Conservation (phyloP, 2,888 invertebrate species). For the Acanthosoma haemorrhoidale region DNA sequence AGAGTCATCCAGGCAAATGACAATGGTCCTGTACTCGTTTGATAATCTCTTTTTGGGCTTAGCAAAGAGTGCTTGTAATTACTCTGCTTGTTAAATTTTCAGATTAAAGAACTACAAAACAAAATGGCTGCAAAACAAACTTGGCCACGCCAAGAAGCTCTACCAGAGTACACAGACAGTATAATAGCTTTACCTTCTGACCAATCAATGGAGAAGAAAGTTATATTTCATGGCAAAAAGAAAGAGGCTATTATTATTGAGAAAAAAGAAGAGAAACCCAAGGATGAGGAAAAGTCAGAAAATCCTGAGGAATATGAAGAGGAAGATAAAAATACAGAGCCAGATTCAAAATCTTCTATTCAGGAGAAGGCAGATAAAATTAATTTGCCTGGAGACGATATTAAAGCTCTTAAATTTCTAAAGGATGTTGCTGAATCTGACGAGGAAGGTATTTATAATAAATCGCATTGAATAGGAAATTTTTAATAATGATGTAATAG, state of each 20-base stretch:
- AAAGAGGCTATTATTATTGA: background rate
- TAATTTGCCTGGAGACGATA: background rate
- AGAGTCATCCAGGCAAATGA: no score
- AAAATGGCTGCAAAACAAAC: conserved; percentile 16
- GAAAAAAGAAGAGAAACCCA: conserved; percentile 2
- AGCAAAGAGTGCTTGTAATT: no score
- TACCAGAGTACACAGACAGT: conserved; percentile 16
- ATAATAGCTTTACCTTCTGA: background rate
- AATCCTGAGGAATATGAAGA: conserved; percentile 18
- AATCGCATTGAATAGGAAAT: no score
- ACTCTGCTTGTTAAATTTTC: no score
- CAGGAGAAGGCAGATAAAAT: background rate
- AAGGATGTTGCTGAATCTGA: conserved; percentile 29
- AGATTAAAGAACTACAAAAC: background rate
- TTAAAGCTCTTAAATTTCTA: background rate
- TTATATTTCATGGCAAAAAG: background rate
- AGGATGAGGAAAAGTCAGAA: conserved; percentile 13
- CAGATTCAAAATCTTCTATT: background rate
- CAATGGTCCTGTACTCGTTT: no score
- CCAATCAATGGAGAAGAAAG: background rate
- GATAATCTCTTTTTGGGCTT: no score
- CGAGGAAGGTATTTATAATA: conserved; percentile 33
- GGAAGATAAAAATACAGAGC: background rate
- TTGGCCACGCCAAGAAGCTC: conserved; percentile 32
- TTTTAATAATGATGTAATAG: no score